Evolutionary conservation across 2,113 vertebrate species (phyloP), one percentile per base, ranked within the genome.

Genomic region (Syrrhaptes paradoxus): DNA sequence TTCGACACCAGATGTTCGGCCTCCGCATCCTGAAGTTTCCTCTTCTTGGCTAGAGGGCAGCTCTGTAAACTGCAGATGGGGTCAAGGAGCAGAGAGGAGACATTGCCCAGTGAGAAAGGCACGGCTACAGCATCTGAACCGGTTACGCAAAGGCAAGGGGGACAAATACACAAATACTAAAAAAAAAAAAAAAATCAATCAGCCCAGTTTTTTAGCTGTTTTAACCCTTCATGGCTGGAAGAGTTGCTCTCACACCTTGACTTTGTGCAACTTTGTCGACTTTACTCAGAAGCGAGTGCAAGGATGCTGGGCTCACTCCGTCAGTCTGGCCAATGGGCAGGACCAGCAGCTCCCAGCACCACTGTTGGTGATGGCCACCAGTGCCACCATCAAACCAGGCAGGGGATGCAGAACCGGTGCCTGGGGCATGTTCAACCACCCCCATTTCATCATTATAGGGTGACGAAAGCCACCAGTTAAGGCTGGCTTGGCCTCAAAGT

Each of bases 31-130:
- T 99, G 98, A 59, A 99, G 97, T 84, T 99, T 99, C 86, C 99
- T 98, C 96, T 99, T 99, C 96, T 99, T 98, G 70, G 99, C 99
- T 49, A 99, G 97, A 20, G 99, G 99, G 97, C 99, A 99, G 82
- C 99, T 99, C 93, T 99, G 98, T 91, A 99, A 96, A 97, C 99
- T 99, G 86, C 67, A 36, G 72, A 10, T 51, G 59, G 87, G 90
- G 52, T 63, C 48, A 71, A 54, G 83, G 54, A 80, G 79, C 21
- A 83, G 71, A 96, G 48, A 65, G 49, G n/a, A 65, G 61, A n/a
- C 26, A 10, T 32, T 34, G 36, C 59, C 1, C 1, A 4, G 66
- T 85, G 80, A 92, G 82, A 61, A 74, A 62, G 67, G 20, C 58
- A 26, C 1, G 10, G 77, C 18, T 55, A 24, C 4, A 5, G 61